Evolutionary conservation across 2,888 invertebrate species (phyloP).

Genomic region (Clanis bilineata): DNA sequence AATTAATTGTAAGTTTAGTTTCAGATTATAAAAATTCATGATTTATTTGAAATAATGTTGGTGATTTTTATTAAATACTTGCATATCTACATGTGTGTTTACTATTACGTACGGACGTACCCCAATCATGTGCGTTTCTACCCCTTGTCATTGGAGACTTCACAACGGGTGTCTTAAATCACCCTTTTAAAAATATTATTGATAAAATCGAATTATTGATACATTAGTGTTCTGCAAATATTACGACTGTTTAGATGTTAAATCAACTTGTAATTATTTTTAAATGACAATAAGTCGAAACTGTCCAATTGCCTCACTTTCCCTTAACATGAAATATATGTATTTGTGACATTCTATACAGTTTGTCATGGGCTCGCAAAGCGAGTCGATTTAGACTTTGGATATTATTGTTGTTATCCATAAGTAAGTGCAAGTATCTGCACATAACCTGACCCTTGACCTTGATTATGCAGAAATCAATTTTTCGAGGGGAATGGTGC

Average conservation of each 20-base stretch:
- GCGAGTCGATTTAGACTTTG: neutral
- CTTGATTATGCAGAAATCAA: neutral
- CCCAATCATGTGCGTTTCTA: neutral
- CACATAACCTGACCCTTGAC: neutral
- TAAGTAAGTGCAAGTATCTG: neutral
- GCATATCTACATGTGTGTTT: neutral
- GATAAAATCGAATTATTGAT: too few species aligned
- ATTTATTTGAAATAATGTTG: neutral
- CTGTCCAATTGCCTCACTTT: neutral
- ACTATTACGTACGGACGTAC: neutral
- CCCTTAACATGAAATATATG: neutral
- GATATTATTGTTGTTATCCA: neutral
- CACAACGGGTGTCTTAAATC: too few species aligned
- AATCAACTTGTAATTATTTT: neutral
- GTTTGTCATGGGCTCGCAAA: neutral
- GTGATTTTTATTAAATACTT: neutral
- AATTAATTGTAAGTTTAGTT: neutral
- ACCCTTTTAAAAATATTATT: neutral
- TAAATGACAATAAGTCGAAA: neutral
- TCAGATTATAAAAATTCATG: too few species aligned
- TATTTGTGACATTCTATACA: neutral
- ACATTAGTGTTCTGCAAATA: neutral
- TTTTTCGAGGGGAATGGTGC: too few species aligned
- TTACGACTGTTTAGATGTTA: neutral
- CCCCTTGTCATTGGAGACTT: too few species aligned